Conservation (phyloP, 2,113 vertebrate species). For the Phoxinus phoxinus region DNA sequence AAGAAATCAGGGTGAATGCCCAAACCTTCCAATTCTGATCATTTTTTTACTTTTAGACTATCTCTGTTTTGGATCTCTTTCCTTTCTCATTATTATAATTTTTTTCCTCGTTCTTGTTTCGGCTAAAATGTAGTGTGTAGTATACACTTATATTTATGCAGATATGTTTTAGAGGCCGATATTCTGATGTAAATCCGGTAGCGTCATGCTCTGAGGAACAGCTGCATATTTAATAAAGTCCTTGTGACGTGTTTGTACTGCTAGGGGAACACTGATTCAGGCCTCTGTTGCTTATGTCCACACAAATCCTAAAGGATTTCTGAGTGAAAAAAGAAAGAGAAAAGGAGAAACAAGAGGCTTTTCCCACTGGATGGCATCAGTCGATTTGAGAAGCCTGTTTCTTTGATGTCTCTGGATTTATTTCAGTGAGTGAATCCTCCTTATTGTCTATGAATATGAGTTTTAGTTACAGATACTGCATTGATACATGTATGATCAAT, state of each 20-base stretch:
- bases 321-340: not conserved
- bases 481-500: not conserved
- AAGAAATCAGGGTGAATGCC: slow-evolving; percentile 29
- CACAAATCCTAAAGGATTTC: slow-evolving; percentile 2
- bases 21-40: slow-evolving; percentile 48
- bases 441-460: not conserved
- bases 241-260: slow-evolving; percentile 20
- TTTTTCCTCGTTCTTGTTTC: not conserved
- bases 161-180: not conserved
- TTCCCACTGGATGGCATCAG: slow-evolving; percentile 17
- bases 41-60: slow-evolving; percentile 43
- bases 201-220: slow-evolving; percentile 27
- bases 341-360: not conserved
- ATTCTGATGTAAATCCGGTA: slow-evolving; percentile 26
- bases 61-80: not conserved
- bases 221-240: slow-evolving; percentile 49
- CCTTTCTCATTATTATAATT: not conserved
- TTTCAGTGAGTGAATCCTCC: not conserved
- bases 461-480: not conserved
- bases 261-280: slow-evolving; percentile 5
- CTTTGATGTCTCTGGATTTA: not conserved
- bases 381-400: not conserved
- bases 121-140: not conserved
- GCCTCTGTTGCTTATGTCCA: slow-evolving; percentile 14
- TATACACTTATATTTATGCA: not conserved